Evolutionary conservation across 1,140 invertebrate genomes (phyloP).

Genomic region (Euura lappo): DNA sequence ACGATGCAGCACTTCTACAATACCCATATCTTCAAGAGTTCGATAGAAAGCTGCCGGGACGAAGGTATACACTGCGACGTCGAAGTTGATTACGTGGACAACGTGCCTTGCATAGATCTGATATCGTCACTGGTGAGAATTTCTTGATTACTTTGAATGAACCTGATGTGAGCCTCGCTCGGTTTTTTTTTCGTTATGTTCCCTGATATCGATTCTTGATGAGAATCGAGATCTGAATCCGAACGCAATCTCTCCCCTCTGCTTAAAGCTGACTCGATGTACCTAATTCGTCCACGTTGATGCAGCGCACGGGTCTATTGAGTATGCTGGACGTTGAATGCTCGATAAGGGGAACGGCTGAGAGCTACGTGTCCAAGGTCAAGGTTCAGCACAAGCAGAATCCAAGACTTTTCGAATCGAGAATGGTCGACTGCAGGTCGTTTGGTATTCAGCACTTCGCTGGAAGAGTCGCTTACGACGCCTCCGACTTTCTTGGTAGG

Average conservation of each 20-base stretch:
- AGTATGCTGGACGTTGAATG: constrained; percentile 95
- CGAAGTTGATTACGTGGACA: constrained; percentile 93
- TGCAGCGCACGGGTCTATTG: constrained; percentile 82
- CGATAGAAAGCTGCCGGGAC: constrained; percentile 90
- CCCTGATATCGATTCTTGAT: background rate
- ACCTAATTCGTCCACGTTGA: constrained; percentile 11
- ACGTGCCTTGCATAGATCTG: constrained; percentile 94
- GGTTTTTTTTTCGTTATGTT: background rate
- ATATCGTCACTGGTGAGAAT: constrained; percentile 84
- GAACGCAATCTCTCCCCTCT: background rate
- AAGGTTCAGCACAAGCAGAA: constrained; percentile 85
- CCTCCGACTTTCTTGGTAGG: constrained; percentile 80
- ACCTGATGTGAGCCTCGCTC: background rate
- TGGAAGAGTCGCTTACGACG: constrained; percentile 87
- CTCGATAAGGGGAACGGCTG: constrained; percentile 83
- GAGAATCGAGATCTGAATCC: background rate
- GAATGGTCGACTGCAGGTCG: constrained; percentile 77
- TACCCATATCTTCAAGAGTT: constrained; percentile 94
- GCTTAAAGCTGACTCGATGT: background rate
- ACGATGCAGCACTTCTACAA: constrained; percentile 98
- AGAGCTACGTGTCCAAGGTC: constrained; percentile 87
- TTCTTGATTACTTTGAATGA: background rate
- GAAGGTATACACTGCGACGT: constrained; percentile 92
- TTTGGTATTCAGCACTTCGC: constrained; percentile 94
- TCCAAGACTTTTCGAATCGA: constrained; percentile 74